Conservation (phyloP, 2,113 vertebrate genomes). For the Colinus virginianus region DNA sequence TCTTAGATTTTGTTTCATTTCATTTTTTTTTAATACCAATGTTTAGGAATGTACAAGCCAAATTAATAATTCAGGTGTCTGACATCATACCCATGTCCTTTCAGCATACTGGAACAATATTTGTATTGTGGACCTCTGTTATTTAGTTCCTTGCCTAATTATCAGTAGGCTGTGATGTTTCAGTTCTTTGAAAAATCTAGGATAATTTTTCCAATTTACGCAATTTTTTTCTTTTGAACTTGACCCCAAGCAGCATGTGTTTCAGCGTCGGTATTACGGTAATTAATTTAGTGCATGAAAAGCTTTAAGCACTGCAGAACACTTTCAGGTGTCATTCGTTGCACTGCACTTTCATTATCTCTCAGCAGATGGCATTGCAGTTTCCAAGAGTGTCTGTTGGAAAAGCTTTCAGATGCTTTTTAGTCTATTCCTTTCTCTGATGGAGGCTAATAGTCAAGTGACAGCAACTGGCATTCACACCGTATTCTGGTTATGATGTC, state of each 20-base stretch:
- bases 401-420: background rate
- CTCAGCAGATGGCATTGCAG: constrained; percentile 59
- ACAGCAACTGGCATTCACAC: background rate
- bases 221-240: background rate
- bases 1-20: background rate
- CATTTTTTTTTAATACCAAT: background rate
- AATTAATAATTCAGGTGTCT: background rate
- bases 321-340: fast-evolving
- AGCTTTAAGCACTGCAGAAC: background rate
- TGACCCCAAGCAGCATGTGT: background rate
- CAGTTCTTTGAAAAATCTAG: background rate
- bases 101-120: background rate
- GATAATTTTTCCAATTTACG: background rate
- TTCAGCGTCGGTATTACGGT: fast-evolving
- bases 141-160: background rate
- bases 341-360: background rate
- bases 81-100: background rate
- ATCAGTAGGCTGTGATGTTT: background rate
- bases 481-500: fast-evolving
- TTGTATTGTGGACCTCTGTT: background rate
- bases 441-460: background rate
- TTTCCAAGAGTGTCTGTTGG: background rate
- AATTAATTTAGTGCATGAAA: background rate
- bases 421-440: background rate
- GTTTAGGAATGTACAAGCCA: background rate